Evolutionary conservation across 2,113 vertebrate genomes (phyloP).

Genomic region (Scomber colias): DNA sequence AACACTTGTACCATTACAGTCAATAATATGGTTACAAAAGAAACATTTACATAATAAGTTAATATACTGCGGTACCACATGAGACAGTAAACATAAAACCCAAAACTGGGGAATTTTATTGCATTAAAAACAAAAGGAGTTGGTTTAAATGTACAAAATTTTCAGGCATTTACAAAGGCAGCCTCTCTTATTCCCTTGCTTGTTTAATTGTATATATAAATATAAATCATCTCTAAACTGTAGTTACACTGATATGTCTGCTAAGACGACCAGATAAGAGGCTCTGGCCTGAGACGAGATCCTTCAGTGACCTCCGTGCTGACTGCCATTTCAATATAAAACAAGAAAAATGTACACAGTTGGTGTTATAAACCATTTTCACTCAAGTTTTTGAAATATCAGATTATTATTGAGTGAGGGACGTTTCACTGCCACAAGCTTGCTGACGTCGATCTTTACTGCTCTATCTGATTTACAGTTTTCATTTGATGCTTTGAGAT

Average conservation of each 20-base stretch:
- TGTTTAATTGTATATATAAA: conserved; percentile 73
- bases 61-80: conserved; percentile 77
- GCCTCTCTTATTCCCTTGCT: conserved; percentile 60
- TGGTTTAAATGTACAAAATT: conserved; percentile 78
- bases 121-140: conserved; percentile 77
- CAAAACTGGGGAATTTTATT: conserved; percentile 54
- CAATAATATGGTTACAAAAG: conserved; percentile 80
- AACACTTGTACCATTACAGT: conserved; percentile 75
- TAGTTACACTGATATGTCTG: conserved; percentile 70
- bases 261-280: conserved; percentile 37
- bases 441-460: neutral
- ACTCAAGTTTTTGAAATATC: neutral
- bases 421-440: neutral
- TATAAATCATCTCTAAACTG: conserved; percentile 82
- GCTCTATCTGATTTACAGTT: neutral
- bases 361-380: neutral
- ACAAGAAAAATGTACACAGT: conserved; percentile 13
- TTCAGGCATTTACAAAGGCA: conserved; percentile 80
- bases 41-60: conserved; percentile 83
- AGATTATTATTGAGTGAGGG: conserved; percentile 14
- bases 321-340: conserved; percentile 26
- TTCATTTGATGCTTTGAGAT: neutral
- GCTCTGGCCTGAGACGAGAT: conserved; percentile 37
- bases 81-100: conserved; percentile 76
- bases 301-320: conserved; percentile 20